Evolutionary conservation across 2,797 vertebrate genomes (phyloP), one percentile per base, ranked within the genome.

Genomic region (Channallabes apus): DNA sequence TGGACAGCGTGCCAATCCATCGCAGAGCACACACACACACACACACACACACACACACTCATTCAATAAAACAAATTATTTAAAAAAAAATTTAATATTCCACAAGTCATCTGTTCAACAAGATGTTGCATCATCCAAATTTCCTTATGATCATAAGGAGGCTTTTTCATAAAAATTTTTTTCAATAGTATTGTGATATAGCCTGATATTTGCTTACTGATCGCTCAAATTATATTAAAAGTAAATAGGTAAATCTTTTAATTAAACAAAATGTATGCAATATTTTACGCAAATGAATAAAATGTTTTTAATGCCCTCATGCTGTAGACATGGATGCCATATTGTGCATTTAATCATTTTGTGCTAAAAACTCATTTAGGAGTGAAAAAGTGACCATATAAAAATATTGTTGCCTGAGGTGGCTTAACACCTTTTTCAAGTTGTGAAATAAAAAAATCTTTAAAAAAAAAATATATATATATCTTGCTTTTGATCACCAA

Each of bases 401-500:
- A 78, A 58, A 79, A 7, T 3, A 38, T 3, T 12, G 18, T 15
- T 78, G 75, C 9, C 29, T 35, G 2, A 59, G 56, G 32, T 78
- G 20, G 4, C 29, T 51, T 75, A 27, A 72, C 22, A 72, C 4
- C 29, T 27, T 27, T 77, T 59, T 58, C 35, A 11, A 59, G 62
- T 17, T 15, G 2, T 2, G 3, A 41, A 61, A n/a, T 17, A 3
- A 38, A 56, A 58, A 27, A 27, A 27, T 51, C 11, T 12, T 12
- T n/a, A 62, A 24, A 68, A 35, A 38, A 35, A 18, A 65, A 64
- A 64, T 17, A 17, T n/a, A 64, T 79, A 15, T 46, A 4, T 6
- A 12, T 46, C 83, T 82, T 54, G 85, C 84, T 89, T 91, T 89
- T 88, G 86, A 88, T 89, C 90, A 89, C 87, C 87, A 90, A 82